phyloP scores from a whole-genome alignment of 2,797 vertebrate genomes.

The Zenarchopterus dispar region DNA sequence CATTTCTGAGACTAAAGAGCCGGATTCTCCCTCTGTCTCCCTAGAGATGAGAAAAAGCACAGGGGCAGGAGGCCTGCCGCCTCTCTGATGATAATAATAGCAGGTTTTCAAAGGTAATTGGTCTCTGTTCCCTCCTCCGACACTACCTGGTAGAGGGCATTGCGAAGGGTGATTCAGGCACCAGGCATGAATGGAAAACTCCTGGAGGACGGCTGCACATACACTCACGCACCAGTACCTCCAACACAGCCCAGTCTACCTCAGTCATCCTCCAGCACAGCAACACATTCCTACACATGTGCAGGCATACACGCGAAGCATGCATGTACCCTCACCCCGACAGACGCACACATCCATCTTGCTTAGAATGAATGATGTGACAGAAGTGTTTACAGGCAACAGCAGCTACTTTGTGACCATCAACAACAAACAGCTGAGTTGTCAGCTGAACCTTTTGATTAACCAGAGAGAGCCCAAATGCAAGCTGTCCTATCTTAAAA shows the following conservation, averaged over 20 bases:
- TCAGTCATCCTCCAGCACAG: slow-evolving; percentile 40
- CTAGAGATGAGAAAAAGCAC: slow-evolving; percentile 51
- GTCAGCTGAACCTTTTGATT: slow-evolving; percentile 59
- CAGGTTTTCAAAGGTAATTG: slow-evolving; percentile 71
- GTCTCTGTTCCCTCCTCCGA: slow-evolving; percentile 61
- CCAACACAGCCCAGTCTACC: slow-evolving; percentile 33
- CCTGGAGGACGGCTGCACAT: slow-evolving; percentile 34
- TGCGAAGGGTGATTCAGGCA: slow-evolving; percentile 69
- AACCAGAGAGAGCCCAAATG: slow-evolving; percentile 66
- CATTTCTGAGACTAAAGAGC: slow-evolving; percentile 68
- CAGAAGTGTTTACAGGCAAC: slow-evolving; percentile 47
- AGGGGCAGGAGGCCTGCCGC: slow-evolving; percentile 65
- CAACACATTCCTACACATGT: slow-evolving; percentile 47
- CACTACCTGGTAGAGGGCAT: slow-evolving; percentile 60
- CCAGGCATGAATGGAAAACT: slow-evolving; percentile 72
- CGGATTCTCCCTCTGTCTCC: slow-evolving; percentile 62
- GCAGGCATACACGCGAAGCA: slow-evolving; percentile 29
- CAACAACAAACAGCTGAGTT: slow-evolving; percentile 69
- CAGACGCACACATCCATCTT: slow-evolving; percentile 45
- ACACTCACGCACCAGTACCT: slow-evolving; percentile 41
- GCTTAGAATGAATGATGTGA: slow-evolving; percentile 44
- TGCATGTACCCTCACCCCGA: slow-evolving; percentile 13
- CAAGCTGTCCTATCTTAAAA: slow-evolving; percentile 80
- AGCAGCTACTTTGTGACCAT: slow-evolving; percentile 45
- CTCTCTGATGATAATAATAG: slow-evolving; percentile 79